A percentile compares a stretch with the other conserved stretches of the same genome.
Conservation (phyloP, 2,888 invertebrate species). For the Andrena chrysosceles region DNA sequence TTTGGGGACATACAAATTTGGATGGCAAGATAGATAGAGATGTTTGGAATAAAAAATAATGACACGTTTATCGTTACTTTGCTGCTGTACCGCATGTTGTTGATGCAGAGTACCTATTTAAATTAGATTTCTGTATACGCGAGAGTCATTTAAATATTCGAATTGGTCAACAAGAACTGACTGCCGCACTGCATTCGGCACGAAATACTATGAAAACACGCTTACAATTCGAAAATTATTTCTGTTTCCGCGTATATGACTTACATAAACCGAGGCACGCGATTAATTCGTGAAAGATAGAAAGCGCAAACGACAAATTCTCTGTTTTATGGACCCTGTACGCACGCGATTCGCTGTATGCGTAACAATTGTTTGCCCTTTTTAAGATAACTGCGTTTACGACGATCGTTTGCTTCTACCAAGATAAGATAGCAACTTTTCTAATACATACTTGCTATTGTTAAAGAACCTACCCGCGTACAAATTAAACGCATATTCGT, state of each 20-base stretch:
- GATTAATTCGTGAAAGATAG: neutral
- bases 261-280: neutral
- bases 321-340: neutral
- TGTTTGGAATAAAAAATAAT: too few relatives aligned
- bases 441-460: constrained; percentile 6
- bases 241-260: neutral
- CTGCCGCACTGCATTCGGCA: too few relatives aligned
- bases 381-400: constrained; percentile 20
- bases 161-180: too few relatives aligned
- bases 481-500: neutral
- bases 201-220: too few relatives aligned
- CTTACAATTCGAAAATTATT: neutral
- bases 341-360: neutral
- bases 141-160: too few relatives aligned
- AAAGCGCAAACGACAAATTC: neutral
- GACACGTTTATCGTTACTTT: too few relatives aligned
- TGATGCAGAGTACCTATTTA: too few relatives aligned
- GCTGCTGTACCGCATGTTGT: too few relatives aligned
- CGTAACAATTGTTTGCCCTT: constrained; percentile 8
- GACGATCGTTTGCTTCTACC: constrained; percentile 14
- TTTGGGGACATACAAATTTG: too few relatives aligned
- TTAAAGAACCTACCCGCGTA: neutral
- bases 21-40: too few relatives aligned
- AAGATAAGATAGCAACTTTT: constrained; percentile 25
- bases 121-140: too few relatives aligned